Base-by-base conservation (phyloP, 2,888 invertebrate genomes). In the Drosophila meridiana region DNA sequence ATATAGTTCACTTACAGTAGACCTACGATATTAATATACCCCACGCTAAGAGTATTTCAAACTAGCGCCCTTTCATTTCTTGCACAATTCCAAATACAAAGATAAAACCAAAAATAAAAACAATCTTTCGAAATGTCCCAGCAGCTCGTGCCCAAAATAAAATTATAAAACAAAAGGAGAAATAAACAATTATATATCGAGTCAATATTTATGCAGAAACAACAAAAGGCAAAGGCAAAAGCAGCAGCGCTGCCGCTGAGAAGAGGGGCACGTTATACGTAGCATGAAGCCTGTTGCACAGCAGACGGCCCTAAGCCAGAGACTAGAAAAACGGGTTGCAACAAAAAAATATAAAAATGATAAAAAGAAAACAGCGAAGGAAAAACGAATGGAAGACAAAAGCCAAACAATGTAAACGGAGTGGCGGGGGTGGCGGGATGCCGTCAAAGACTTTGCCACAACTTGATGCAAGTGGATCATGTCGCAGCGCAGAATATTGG, bases 281-380 rank as follows among this genome's bases (percentile, higher is more conserved):
- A 87, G 69, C 70, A 78, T 32, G 50, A 20, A 38, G 20, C 56
- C 5, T 55, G 38, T 28, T 28, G 38, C 55, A 58, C 45, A 72
- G 73, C 57, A 58, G 74, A 6, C 14, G 56, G 70, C 76, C 71
- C 81, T 81, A 76, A 82, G 55, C 78, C 59, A 78, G 66, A 82
- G 70, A 87, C 89, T 77, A 89, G 86, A 89, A 89, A 87, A 87
- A 89, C 86, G 84, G 82, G 86, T 87, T 86, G 76, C 58, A 40
- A 36, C 32, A 66, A 64, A 28, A 62, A 61, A 57, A 53, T 50
- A 50, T 61, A 36, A 47, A 47, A 40, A 38, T n/a, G 28, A 48
- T 13, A 42, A 62, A 34, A 57, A 63, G 64, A 30, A 70, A 63
- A 61, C 65, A 48, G 55, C 55, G 47, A 50, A 52, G 14, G 56